Evolutionary conservation across 2,797 vertebrate species (phyloP).

Genomic region (Meriones psammophilus): DNA sequence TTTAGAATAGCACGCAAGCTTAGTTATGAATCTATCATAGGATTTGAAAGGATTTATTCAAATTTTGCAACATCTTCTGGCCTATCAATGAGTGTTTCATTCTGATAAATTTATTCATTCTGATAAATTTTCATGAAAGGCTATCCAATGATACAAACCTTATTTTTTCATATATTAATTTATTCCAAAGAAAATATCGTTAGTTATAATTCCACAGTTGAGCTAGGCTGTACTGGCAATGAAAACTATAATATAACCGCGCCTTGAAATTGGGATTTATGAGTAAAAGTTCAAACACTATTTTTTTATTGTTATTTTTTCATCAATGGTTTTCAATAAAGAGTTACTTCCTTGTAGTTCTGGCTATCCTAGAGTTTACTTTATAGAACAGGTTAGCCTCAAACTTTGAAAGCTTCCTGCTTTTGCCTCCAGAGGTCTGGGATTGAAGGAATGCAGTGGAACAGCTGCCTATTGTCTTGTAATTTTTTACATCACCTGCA

Average conservation of each 20-base stretch:
- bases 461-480: no score
- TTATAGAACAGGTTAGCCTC: background rate
- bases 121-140: background rate
- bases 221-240: background rate
- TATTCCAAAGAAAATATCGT: constrained; percentile 8
- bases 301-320: background rate
- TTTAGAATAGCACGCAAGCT: background rate
- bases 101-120: no score
- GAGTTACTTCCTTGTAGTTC: no score
- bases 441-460: rapidly evolving
- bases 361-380: background rate
- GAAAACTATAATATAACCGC: background rate
- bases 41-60: background rate
- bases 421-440: background rate
- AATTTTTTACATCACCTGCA: background rate
- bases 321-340: background rate
- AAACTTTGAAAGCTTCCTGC: no score
- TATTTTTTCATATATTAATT: background rate
- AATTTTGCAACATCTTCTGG: background rate
- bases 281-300: background rate
- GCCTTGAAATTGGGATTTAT: background rate
- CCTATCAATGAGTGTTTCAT: no score
- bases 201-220: background rate
- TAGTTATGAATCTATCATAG: background rate
- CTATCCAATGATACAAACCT: background rate